Evolutionary conservation across 2,797 vertebrate species (phyloP).

Genomic region (Podarcis lilfordi): DNA sequence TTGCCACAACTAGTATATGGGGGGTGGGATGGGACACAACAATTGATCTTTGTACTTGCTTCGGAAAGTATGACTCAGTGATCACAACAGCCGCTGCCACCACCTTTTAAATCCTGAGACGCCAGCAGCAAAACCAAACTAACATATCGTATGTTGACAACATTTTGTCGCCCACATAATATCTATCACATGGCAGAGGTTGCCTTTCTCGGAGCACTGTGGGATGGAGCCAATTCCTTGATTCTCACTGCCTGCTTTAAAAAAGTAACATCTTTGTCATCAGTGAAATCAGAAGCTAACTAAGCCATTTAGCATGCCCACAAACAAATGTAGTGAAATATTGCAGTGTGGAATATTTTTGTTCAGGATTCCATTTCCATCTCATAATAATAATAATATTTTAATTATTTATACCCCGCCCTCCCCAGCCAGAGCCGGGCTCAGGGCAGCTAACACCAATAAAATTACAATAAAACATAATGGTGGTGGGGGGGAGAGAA

Average conservation of each 20-base stretch:
- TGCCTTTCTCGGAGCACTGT: background rate
- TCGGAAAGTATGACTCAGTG: background rate
- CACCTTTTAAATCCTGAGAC: background rate
- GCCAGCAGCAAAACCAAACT: background rate
- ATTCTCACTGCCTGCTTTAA: background rate
- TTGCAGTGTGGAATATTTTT: background rate
- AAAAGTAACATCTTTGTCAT: background rate
- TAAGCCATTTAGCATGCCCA: background rate
- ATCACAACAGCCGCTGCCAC: background rate
- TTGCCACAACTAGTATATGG: background rate
- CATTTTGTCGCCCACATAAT: background rate
- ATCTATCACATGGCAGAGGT: background rate
- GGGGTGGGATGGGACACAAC: background rate
- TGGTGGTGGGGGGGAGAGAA: no score
- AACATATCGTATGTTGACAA: background rate
- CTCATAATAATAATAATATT: no score
- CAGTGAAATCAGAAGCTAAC: background rate
- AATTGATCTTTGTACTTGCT: background rate
- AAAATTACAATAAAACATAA: no score
- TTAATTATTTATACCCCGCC: no score
- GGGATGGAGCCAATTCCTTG: background rate
- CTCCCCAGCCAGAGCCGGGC: no score
- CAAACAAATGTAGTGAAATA: background rate
- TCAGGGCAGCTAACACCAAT: no score
- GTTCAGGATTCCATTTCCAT: background rate